These are phyloP conservation scores for Melanerpes aurifrons DNA, from an alignment of 2,113 vertebrate species.

Conservation along the genomic window DNA sequence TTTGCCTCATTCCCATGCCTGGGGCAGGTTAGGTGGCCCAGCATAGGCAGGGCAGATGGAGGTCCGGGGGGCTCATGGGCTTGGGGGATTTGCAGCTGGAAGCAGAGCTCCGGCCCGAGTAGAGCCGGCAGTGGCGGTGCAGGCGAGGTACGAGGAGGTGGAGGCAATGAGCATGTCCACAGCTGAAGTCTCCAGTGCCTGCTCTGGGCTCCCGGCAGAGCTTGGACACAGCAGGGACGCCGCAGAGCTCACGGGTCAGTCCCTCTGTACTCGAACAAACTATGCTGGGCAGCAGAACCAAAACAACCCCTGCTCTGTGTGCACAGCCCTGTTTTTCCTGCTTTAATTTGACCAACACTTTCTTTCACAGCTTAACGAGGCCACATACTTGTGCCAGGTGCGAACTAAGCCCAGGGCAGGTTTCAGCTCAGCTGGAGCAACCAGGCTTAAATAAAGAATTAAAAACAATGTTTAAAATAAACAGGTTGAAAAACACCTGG, in stretches of 20 bases:
- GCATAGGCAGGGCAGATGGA: background rate
- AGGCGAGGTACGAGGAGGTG: background rate
- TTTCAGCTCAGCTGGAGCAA: background rate
- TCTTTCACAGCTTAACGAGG: background rate
- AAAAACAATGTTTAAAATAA: background rate
- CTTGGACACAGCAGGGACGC: background rate
- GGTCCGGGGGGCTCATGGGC: background rate
- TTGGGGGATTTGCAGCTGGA: background rate
- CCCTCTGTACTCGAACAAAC: background rate
- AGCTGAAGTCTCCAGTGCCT: background rate
- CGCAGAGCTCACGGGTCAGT: background rate
- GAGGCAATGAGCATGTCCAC: background rate
- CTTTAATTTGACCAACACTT: background rate
- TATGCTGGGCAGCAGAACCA: background rate
- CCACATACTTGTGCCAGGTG: background rate
- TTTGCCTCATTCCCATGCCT: background rate
- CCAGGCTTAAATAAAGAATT: background rate
- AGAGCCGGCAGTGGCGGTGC: background rate
- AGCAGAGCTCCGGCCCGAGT: accelerated
- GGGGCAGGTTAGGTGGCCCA: background rate
- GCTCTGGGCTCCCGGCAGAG: background rate
- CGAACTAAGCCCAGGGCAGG: background rate
- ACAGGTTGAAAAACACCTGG: background rate
- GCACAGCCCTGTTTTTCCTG: background rate
- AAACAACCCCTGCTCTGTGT: background rate